Base-by-base conservation (phyloP, 2,113 vertebrate genomes). In the Agelaius tricolor region DNA sequence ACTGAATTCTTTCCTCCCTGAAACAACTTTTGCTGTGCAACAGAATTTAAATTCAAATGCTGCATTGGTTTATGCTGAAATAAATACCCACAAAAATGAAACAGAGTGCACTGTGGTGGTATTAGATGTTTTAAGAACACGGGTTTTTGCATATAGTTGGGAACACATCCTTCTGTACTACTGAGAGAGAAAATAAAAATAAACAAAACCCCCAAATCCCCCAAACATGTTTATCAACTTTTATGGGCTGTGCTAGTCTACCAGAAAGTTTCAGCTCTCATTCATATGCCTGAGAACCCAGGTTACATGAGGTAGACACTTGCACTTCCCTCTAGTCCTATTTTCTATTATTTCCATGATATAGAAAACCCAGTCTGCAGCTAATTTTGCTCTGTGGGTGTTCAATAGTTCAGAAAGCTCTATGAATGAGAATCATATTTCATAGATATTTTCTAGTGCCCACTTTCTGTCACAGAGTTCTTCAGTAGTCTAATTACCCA, bases 361-460 rank as follows among this genome's bases (percentile, higher is more conserved):
- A 72, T 15, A 75, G 76, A 92, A 92, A 84, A 88, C 92, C 83
- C 90, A 81, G 84, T 94, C 90, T 84, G 77, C 76, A 82, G 83
- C 69, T 94, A 84, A 95, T 95, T 96, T 97, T 93, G 43, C 86
- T 94, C 90, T 65, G 92, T 94, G 86, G 83, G 90, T 93, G 88
- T 95, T 83, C 93, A 83, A 69, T 51, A 85, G 89, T 78, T 94
- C 49, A 72, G 65, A 94, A 88, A 84, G 81, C 82, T 92, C 90
- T 87, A 44, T 96, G 96, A 94, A 95, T 95, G 94, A 87, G 87
- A 94, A 92, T 87, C 49, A 69, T 87, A 82, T 85, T 90, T 95
- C 77, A 90, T 75, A 97, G 89, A 86, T 92, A 90, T 83, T 91
- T 95, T 73, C 86, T 92, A 89, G 80, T 94, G 93, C 81, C 88